phyloP scores from a whole-genome alignment of 2,888 invertebrate genomes.

The Eupithecia dodoneata region DNA sequence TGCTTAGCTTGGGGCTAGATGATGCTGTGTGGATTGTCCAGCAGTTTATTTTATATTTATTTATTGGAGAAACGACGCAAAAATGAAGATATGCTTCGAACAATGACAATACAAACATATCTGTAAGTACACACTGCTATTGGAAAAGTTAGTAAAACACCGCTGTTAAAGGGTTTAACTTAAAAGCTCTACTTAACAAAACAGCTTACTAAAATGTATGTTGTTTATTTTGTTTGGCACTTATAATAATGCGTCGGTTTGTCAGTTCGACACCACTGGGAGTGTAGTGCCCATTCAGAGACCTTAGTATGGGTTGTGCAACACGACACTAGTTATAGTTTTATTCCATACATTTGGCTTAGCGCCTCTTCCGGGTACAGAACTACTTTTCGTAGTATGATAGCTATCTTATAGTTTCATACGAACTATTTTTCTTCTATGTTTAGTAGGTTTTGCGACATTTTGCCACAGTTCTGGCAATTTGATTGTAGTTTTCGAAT shows the following conservation, averaged over 20 bases:
- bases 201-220: background rate
- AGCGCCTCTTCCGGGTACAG: background rate
- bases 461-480: background rate
- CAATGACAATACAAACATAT: background rate
- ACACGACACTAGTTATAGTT: background rate
- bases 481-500: background rate
- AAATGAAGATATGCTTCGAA: too few species aligned
- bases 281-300: slow-evolving; percentile 18
- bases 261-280: slow-evolving; percentile 2
- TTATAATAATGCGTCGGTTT: slow-evolving; percentile 7
- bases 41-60: too few species aligned
- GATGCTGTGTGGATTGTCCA: too few species aligned
- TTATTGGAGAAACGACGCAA: too few species aligned
- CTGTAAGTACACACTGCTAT: background rate
- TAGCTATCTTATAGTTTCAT: background rate
- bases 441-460: too few species aligned
- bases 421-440: too few species aligned
- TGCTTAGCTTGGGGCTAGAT: too few species aligned
- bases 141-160: background rate
- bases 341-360: background rate
- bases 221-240: slow-evolving; percentile 6
- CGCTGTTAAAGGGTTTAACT: background rate
- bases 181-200: background rate
- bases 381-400: background rate
- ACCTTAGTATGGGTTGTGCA: background rate